Base-by-base conservation (phyloP, 2,113 vertebrate genomes). In the Chaetorhynchus papuensis region DNA sequence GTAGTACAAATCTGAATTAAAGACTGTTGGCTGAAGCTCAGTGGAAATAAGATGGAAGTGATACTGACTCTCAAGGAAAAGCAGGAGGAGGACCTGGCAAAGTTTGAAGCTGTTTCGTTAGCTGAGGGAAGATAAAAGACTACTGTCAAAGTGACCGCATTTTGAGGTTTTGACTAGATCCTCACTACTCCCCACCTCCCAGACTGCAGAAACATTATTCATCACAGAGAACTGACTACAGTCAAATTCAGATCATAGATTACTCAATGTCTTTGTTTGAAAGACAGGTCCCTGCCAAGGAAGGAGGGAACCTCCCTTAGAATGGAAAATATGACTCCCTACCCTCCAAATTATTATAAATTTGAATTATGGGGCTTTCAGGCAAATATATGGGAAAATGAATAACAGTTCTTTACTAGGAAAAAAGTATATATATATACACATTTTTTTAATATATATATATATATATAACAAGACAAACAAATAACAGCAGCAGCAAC, bases 1-100 rank as follows among this genome's bases (percentile, higher is more conserved):
- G 79, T 59, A 3, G 50, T 75, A 87, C 53, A 79, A 91, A 94
- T 72, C 69, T 94, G 84, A 85, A 83, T 91, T 94, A 93, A 90
- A 89, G 90, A 93, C 92, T 93, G 79, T 87, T 96, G 76, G 79
- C 83, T 95, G 82, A 81, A 94, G 88, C 76, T 95, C 93, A 71
- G 64, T 54, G 60, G 60, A 95, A 95, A 72, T 82, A 93, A 94
- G 59, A 94, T 85, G 79, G 74, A 97, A 93, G 85, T 74, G 83
- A 79, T 94, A 78, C 56, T 89, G 90, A 83, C 72, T 96, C 79
- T 90, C 65, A 92, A 91, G 79, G 92, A 92, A 94, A 92, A 91
- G 77, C 35, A 88, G 56, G 71, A 94, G 89, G 89, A 94, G 65
- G 77, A 91, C 39, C 61, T 94, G 84, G 65, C 79, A 94, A 94